These are phyloP conservation scores for Craterocephalus amniculus DNA, from an alignment of 2,797 vertebrate genomes.

Conservation along the genomic window DNA sequence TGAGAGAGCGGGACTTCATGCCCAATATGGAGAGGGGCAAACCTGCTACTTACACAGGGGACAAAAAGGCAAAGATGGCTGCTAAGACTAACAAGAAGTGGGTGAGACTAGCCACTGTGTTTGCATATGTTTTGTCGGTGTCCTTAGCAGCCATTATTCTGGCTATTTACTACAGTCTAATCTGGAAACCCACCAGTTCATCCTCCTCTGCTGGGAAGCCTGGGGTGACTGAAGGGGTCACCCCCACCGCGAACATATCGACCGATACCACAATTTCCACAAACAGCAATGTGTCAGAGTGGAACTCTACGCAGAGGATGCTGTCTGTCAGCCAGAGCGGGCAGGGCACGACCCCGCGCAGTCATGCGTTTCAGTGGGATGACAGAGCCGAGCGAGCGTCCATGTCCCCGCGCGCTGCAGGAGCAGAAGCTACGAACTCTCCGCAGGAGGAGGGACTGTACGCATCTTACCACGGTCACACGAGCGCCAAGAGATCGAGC, in stretches of 20 bases:
- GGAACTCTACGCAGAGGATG: constrained; percentile 74
- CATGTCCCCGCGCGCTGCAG: constrained; percentile 40
- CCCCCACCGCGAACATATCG: constrained; percentile 61
- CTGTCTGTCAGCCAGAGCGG: constrained; percentile 50
- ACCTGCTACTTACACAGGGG: constrained; percentile 97
- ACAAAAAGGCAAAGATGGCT: constrained; percentile 99
- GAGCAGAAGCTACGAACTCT: constrained; percentile 60
- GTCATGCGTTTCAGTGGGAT: constrained; percentile 60
- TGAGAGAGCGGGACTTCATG: constrained; percentile 95
- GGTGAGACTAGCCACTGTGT: constrained; percentile 97
- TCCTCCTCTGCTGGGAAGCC: constrained; percentile 72
- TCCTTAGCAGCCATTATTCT: constrained; percentile 97
- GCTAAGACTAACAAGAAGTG: constrained; percentile 99
- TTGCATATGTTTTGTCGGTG: constrained; percentile 97
- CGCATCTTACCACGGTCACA: constrained; percentile 60
- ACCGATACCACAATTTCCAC: constrained; percentile 50
- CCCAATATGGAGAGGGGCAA: constrained; percentile 96
- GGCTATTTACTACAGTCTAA: constrained; percentile 97
- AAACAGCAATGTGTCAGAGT: constrained; percentile 69
- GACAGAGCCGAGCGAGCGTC: constrained; percentile 42
- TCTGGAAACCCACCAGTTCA: constrained; percentile 90
- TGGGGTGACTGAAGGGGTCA: constrained; percentile 49
- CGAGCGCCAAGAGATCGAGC: constrained; percentile 42
- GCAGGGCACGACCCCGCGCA: constrained; percentile 49
- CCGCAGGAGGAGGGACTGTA: constrained; percentile 58